Evolutionary conservation across 2,797 vertebrate species (phyloP).

Genomic region (Thalassophryne amazonica): DNA sequence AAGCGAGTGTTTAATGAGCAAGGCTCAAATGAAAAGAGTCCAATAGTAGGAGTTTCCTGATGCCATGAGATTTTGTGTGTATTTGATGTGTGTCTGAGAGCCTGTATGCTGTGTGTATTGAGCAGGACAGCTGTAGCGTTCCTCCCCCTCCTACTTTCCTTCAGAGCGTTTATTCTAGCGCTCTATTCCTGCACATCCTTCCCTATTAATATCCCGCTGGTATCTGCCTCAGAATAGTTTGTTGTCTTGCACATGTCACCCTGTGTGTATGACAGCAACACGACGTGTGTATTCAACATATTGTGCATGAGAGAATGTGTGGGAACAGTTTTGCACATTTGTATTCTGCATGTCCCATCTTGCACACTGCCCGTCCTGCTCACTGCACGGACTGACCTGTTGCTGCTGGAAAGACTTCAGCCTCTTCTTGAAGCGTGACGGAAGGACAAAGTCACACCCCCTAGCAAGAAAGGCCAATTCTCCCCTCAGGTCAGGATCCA

Average conservation of each 20-base stretch:
- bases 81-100: slow-evolving; percentile 7
- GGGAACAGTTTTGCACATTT: not conserved
- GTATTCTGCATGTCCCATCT: not conserved
- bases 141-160: slow-evolving; percentile 64
- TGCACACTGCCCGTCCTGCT: slow-evolving; percentile 1
- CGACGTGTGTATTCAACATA: slow-evolving; percentile 1
- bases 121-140: slow-evolving; percentile 76
- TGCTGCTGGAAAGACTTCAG: slow-evolving; percentile 97
- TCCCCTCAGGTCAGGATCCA: slow-evolving; percentile 95
- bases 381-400: slow-evolving; percentile 86
- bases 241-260: slow-evolving; percentile 76
- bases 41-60: slow-evolving; percentile 8
- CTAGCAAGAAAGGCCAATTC: slow-evolving; percentile 96
- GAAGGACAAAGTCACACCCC: slow-evolving; percentile 98
- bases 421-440: slow-evolving; percentile 97
- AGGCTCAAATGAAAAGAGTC: not conserved
- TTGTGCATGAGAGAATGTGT: not conserved
- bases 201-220: slow-evolving; percentile 92
- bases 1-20: not conserved
- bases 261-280: slow-evolving; percentile 26
- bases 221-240: slow-evolving; percentile 91
- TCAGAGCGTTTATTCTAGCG: slow-evolving; percentile 86
- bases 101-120: slow-evolving; percentile 53
- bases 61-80: not conserved
- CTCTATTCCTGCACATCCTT: slow-evolving; percentile 84